Conservation (phyloP, 2,888 invertebrate genomes). For the Epinotia nisella region DNA sequence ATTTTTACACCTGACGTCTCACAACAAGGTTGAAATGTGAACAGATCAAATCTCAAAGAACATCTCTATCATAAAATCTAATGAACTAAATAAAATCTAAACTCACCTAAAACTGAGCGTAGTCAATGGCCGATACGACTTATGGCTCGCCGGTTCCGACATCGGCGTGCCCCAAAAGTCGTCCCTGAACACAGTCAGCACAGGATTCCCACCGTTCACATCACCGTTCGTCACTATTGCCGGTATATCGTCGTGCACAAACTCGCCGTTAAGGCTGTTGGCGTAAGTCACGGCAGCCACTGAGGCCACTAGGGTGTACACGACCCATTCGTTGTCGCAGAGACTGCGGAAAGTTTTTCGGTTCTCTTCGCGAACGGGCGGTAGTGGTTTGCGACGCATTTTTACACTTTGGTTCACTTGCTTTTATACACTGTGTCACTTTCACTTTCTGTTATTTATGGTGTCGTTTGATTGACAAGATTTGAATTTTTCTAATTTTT, state of each 20-base stretch:
- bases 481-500: too few relatives aligned
- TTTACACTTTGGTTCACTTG: constrained; percentile 46
- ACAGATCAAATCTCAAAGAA: too few relatives aligned
- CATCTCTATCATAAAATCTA: too few relatives aligned
- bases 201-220: constrained; percentile 88
- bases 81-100: not conserved
- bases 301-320: constrained; percentile 86
- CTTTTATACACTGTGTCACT: constrained; percentile 2
- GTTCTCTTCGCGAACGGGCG: constrained; percentile 75
- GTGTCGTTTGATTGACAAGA: not conserved
- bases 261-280: constrained; percentile 91
- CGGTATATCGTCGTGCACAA: constrained; percentile 95
- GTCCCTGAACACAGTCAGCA: constrained; percentile 87
- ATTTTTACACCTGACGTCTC: too few relatives aligned
- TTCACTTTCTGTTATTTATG: not conserved
- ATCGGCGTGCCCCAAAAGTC: constrained; percentile 97
- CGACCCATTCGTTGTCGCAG: constrained; percentile 83
- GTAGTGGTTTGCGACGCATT: constrained; percentile 80
- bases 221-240: constrained; percentile 93
- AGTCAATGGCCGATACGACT: constrained; percentile 94
- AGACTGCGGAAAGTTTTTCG: constrained; percentile 64
- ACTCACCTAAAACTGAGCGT: constrained; percentile 93
- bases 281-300: constrained; percentile 89
- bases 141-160: constrained; percentile 92
- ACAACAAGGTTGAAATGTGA: too few relatives aligned